Evolutionary conservation across 2,797 vertebrate species (phyloP), one percentile per base, ranked within the genome.

Genomic region (Trematomus bernacchii): DNA sequence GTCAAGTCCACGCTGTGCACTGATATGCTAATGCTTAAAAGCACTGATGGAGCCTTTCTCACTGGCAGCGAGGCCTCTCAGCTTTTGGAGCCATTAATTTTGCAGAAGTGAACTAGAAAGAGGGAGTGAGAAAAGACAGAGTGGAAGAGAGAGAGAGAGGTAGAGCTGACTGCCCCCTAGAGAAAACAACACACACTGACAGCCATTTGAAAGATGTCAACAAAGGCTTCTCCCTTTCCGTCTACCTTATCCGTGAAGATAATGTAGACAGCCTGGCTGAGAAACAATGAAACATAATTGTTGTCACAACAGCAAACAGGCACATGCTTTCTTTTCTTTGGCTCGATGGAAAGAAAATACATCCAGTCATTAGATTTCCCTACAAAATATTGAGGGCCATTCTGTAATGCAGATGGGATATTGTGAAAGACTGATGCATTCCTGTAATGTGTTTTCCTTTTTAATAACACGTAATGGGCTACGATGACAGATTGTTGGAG

Each of bases 11-110:
- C 6, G 13, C 79, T 61, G 77, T 37, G 77, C 43, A 50, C 66
- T 68, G 77, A 89, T 84, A 89, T 80, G 83, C 85, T 76, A 73
- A 87, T 80, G 83, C 83, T 89, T 87, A 91, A 58, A 88, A 91
- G 83, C 89, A 80, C 84, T 69, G 85, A 84, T 77, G 82, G 85
- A 77, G 83, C 43, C 79, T 82, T 80, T 73, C 73, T 85, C 71
- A 66, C 81, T 86, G 81, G 85, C 83, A 82, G 78, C 69, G 37
- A 76, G 77, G 81, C 81, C 79, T 87, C 89, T 89, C 70, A 51
- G 82, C 82, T 85, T 86, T 83, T 85, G 66, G 75, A 75, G 84
- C 68, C 87, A 91, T 93, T 87, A 62, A 88, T 90, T 89, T 91
- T 91, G 84, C 87, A 89, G 86, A 74, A 85, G 83, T 77, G 79